Evolutionary conservation across 2,888 invertebrate genomes (phyloP), one percentile per base, ranked within the genome.

Genomic region (Rotaria magnacalcarata): DNA sequence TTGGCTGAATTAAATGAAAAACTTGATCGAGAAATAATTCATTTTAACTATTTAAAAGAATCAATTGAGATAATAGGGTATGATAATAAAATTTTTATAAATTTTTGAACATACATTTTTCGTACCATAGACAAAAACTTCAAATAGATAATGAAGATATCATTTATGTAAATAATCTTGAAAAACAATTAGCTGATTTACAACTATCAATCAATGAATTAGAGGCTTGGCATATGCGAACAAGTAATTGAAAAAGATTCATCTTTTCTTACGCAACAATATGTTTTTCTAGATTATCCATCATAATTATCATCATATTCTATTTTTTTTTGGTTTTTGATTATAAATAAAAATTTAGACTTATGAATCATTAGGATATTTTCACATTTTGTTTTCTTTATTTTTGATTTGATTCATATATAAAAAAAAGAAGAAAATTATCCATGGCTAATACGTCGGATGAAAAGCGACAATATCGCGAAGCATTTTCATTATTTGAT

Each of bases 401-500:
- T 80, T 47, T 43, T 80, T n/a, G 47, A 47, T 80, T 80, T 11
- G 10, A 47, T 14, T 50, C 50, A 50, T 14, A 50, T 50, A 50
- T 50, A 19, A 27, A n/a, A 8, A 67, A 4, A 67, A 16, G 16
- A 16, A 52, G 4, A 52, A 14, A 52, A 7, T 47, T 47, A 47
- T 43, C 14, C 24, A 80, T 47, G 67, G 67, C 43, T 21, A 24
- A 80, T 47, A 80, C 47, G 2, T 47, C 80, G 7, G 80, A 80
- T 47, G 80, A 80, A 80, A 47, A 47, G 47, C 80, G 80, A 10
- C 80, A 80, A 80, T 80, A 80, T n/a, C 80, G 47, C 4, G 80
- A 80, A 47, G 80, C 80, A n/a, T 80, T 80, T 80, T 80, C 80
- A 47, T 80, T 80, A 47, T 80, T 80, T n/a, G 80, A 80, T n/a